Evolutionary conservation across 2,113 vertebrate species (phyloP), one percentile per base, ranked within the genome.

Genomic region (Phasianus colchicus): DNA sequence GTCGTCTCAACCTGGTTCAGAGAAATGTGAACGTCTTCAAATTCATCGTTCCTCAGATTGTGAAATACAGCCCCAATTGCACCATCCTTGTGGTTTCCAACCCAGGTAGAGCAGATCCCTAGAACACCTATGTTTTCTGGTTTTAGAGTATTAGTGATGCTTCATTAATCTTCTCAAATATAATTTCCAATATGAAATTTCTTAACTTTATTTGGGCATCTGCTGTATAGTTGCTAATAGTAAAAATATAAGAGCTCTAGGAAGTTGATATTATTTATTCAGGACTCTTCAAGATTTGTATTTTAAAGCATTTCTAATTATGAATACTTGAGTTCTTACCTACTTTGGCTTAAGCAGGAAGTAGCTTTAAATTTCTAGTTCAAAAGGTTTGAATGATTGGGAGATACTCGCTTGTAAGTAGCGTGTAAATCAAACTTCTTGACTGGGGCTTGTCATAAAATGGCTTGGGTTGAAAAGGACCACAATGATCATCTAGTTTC

Each of bases 11-110:
- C 92, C 97, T 99, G 93, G 99, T 99, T 36, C 99, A 99, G 97
- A 99, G 99, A 82, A 99, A 99, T 9, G 99, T 99, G 63, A 99
- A 98, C 10, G 99, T 99, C 96, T 99, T 99, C 98, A 99, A 98
- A 70, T 98, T 98, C 94, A 99, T 99, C 64, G 96, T 99, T 92
- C 99, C 99, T n/a, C 99, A 99, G 96, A 95, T 99, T 0, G 57
- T 99, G 61, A 99, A 99, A 93, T 97, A 99, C 96, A 99, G 99
- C 78, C 99, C 99, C 34, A 97, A 99, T 95, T 99, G 99, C 90
- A 99, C 92, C 58, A 97, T 99, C 79, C 93, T 99, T 15, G 99
- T 99, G 72, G 99, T 99, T 72, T 99, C 99, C 93, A 99, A 99
- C 97, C 99, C 99, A 89, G 99, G 99, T 99, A 95, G 77, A 17